These are phyloP conservation scores for Norana najaformis DNA, from an alignment of 2,888 invertebrate species.

Conservation along the genomic window DNA sequence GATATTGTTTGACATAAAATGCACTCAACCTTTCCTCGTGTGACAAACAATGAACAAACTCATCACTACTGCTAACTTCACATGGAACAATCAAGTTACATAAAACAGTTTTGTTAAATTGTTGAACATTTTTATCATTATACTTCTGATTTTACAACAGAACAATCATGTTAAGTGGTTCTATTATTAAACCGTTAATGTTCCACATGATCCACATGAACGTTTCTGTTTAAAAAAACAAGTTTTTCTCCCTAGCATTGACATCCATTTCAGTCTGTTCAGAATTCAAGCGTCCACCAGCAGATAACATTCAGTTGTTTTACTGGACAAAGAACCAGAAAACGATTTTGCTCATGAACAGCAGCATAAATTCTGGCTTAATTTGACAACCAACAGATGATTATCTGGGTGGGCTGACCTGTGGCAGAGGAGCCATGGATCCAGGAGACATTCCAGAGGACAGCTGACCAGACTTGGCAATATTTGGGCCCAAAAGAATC, in stretches of 20 bases:
- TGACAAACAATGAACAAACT: no score
- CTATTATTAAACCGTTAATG: background rate
- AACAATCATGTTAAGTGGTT: background rate
- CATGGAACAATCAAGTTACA: no score
- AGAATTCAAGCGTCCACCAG: background rate
- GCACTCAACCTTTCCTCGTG: no score
- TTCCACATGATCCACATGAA: background rate
- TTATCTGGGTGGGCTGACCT: conserved; percentile 16
- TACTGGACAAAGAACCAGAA: background rate
- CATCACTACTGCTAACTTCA: no score
- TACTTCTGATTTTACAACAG: background rate
- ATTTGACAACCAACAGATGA: background rate
- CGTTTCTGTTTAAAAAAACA: background rate
- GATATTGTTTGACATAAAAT: no score
- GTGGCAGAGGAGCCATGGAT: background rate
- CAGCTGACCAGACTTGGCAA: conserved; percentile 33
- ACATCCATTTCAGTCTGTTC: background rate
- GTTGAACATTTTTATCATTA: background rate
- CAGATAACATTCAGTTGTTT: background rate
- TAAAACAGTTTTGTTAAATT: no score
- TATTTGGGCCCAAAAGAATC: conserved; percentile 42
- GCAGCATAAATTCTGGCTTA: background rate
- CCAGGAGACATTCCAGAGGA: conserved; percentile 23
- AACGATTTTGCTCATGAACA: background rate
- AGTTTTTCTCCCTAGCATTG: background rate